Evolutionary conservation across 1,140 invertebrate genomes (phyloP), one percentile per base, ranked within the genome.

Genomic region (Meloidogyne hapla): DNA sequence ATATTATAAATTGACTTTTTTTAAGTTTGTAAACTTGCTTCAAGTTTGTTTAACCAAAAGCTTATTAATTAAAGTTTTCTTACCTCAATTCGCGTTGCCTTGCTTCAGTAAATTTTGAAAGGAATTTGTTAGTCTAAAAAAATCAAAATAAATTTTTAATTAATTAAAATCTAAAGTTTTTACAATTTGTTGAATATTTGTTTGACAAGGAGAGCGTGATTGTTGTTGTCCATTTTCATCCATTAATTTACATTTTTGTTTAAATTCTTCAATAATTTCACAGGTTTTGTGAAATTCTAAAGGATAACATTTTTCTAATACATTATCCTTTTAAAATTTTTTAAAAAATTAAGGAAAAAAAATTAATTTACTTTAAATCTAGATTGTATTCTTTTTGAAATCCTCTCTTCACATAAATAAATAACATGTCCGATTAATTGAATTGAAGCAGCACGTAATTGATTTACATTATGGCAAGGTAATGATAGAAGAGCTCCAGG

Each of bases 51-150:
- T 62, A 18, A 13, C 18, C 26, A 18, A 26, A 28, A 12, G n/a
- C n/a, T n/a, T n/a, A n/a, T n/a, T n/a, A n/a, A n/a, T n/a, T n/a
- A n/a, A n/a, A n/a, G n/a, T n/a, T n/a, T n/a, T 33, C 33, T 33
- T 0, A 89, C 77, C 91, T 92, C 26, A 98, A 88, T 88, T 95
- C 95, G 26, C 90, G 91, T 87, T 94, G 94, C 63, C 93, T 89
- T 84, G 95, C 93, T 66, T 92, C 90, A 87, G 98, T 95, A 88
- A 98, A 96, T 83, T 92, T 91, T 81, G 93, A 92, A 62, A 96
- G 92, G 89, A 95, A 97, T 61, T 83, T 86, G 10, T 74, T 77
- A 2, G 83, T 81, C 45, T 84, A 33, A 63, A 73, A 64, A n/a
- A n/a, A n/a, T n/a, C n/a, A n/a, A n/a, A 28, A 21, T 13, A 3